Percentiles rank a stretch among this genome's conserved stretches.
Evolutionary conservation across 2,113 vertebrate species (phyloP).

Genomic region (Conger conger): DNA sequence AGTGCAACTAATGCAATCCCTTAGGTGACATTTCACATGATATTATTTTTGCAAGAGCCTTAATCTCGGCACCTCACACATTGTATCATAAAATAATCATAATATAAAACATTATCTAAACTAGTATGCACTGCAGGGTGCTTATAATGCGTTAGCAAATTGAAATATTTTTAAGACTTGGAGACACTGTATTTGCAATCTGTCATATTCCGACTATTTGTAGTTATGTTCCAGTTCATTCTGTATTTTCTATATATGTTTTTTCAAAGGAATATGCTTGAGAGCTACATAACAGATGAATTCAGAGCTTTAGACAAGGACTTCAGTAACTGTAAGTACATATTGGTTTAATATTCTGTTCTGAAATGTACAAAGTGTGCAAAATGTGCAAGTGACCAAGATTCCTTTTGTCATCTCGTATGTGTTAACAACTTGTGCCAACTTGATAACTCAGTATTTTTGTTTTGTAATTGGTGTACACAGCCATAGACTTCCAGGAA

Average conservation of each 20-base stretch:
- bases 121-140: no score
- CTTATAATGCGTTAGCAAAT: not conserved
- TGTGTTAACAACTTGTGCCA: not conserved
- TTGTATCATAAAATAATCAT: no score
- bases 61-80: no score
- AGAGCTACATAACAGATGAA: constrained; percentile 63
- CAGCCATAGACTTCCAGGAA: constrained; percentile 63
- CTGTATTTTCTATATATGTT: constrained; percentile 8
- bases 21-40: no score
- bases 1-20: no score
- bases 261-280: constrained; percentile 63
- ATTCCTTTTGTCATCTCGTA: not conserved
- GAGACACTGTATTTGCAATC: constrained; percentile 12
- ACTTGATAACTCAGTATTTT: not conserved
- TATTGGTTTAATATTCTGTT: not conserved
- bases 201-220: no score
- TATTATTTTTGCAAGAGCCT: no score
- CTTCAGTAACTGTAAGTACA: constrained; percentile 48
- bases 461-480: not conserved
- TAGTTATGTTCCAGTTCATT: not conserved
- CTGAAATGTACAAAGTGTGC: not conserved
- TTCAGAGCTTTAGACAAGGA: constrained; percentile 53
- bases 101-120: no score
- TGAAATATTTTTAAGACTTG: not conserved
- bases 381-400: not conserved